Evolutionary conservation across 1,140 invertebrate genomes (phyloP).

Genomic region (Wiebesia pumilae): DNA sequence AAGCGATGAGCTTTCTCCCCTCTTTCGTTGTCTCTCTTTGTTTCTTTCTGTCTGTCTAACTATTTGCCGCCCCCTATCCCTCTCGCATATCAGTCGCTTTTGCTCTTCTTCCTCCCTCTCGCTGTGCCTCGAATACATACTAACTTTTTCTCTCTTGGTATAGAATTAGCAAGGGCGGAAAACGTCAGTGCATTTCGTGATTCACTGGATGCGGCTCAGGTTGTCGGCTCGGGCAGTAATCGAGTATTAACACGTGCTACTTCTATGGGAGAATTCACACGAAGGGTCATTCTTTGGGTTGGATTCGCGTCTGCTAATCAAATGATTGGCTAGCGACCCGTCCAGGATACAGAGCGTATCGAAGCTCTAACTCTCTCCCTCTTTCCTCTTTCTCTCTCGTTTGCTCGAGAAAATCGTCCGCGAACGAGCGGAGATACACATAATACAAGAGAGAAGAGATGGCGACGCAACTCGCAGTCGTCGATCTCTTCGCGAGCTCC

Average conservation of each 20-base stretch:
- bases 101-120: neutral
- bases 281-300: constrained; percentile 57
- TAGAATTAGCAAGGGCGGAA: constrained; percentile 39
- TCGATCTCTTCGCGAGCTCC: constrained; percentile 18
- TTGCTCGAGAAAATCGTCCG: neutral
- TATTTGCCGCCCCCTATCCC: no score
- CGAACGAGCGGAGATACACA: constrained; percentile 3
- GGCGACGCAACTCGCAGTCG: constrained; percentile 26
- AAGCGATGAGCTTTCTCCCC: neutral
- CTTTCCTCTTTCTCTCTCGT: neutral
- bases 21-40: neutral
- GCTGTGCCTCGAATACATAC: neutral
- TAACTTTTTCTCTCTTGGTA: neutral
- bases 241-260: constrained; percentile 64
- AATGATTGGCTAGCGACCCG: constrained; percentile 60
- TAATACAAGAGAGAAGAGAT: constrained; percentile 11
- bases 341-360: constrained; percentile 4
- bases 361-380: neutral
- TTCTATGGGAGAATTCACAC: constrained; percentile 70
- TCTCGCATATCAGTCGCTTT: no score
- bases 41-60: neutral
- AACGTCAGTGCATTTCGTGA: constrained; percentile 51
- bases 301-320: constrained; percentile 60
- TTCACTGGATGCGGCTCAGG: constrained; percentile 15
- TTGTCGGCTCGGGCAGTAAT: neutral